Evolutionary conservation across 2,888 invertebrate species (phyloP), one percentile per base, ranked within the genome.

Genomic region (Resseliella maxima): DNA sequence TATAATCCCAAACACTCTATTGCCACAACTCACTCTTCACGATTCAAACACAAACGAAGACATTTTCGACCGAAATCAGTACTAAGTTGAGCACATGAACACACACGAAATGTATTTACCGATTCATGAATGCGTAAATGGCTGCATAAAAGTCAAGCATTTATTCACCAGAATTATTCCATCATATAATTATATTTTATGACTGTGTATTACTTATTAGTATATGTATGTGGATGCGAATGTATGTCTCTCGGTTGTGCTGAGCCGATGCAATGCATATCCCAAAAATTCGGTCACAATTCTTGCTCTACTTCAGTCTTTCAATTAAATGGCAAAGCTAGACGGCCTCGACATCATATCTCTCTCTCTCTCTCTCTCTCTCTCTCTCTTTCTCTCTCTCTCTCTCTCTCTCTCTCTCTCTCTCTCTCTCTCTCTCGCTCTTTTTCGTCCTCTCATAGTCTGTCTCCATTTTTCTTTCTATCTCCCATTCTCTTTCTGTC

Each of bases 101-200:
- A 41, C 46, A 50, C 46, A 50, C 46, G 41, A 41, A 2, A 18
- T 27, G n/a, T 59, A 59, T 59, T 59, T 24, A 59, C 6, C 24
- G 59, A 59, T 59, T 31, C 72, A 72, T 72, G 72, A 72, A 15
- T 72, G 72, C 72, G 72, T 72, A 27, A 72, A 72, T 72, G 31
- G 12, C 31, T 59, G 59, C 59, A 59, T 59, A 59, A 59, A n/a
- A 59, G 59, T 59, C 59, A 24, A 72, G 0, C 31, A 72, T 72
- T 72, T 31, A 72, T 72, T 72, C 31, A 72, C 35, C 15, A 31
- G 31, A 72, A 72, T 72, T 72, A 72, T 72, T 35, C 12, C 72
- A 31, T 72, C 72, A 72, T 72, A 31, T 72, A 72, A 72, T 72
- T 72, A 72, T 72, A 72, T 72, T 72, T 72, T 72, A 72, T 72